Percentiles rank a stretch among this genome's conserved stretches.
These are phyloP conservation scores for Cataglyphis livida DNA, from an alignment of 2,888 invertebrate genomes.

Conservation along the genomic window DNA sequence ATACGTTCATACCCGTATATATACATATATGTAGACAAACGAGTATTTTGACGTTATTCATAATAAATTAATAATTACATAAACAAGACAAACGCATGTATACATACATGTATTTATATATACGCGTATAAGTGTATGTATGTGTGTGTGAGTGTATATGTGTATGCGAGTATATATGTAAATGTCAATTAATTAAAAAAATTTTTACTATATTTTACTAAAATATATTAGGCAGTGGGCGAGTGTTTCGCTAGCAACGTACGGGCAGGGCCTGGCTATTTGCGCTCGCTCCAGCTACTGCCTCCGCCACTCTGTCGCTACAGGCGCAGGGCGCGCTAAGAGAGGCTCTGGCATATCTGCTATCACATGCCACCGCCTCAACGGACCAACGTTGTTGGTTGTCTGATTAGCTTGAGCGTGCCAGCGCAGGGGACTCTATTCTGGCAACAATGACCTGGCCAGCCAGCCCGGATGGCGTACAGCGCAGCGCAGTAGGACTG, in stretches of 20 bases:
- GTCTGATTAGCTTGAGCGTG: conserved; percentile 81
- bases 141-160: conserved; percentile 39
- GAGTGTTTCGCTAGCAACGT: conserved; percentile 84
- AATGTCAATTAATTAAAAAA: conserved; percentile 73
- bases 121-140: conserved; percentile 24
- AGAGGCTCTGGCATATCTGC: conserved; percentile 81
- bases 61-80: conserved; percentile 16
- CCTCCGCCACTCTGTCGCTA: conserved; percentile 84
- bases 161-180: conserved; percentile 19
- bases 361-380: conserved; percentile 82
- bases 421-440: conserved; percentile 83
- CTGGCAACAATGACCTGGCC: conserved; percentile 83
- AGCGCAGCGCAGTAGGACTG: conserved; percentile 80
- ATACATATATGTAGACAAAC: not conserved
- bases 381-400: conserved; percentile 80
- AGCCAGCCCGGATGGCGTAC: conserved; percentile 82
- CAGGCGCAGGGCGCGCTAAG: conserved; percentile 72
- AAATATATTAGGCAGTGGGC: conserved; percentile 82
- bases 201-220: conserved; percentile 77
- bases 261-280: conserved; percentile 85
- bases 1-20: conserved; percentile 43
- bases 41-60: not conserved
- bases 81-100: not conserved
- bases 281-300: conserved; percentile 84
- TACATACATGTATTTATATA: conserved; percentile 39